A percentile compares a stretch with the other conserved stretches of the same genome.
phyloP scores from a whole-genome alignment of 2,113 vertebrate species.

The Triplophysa siluroides region DNA sequence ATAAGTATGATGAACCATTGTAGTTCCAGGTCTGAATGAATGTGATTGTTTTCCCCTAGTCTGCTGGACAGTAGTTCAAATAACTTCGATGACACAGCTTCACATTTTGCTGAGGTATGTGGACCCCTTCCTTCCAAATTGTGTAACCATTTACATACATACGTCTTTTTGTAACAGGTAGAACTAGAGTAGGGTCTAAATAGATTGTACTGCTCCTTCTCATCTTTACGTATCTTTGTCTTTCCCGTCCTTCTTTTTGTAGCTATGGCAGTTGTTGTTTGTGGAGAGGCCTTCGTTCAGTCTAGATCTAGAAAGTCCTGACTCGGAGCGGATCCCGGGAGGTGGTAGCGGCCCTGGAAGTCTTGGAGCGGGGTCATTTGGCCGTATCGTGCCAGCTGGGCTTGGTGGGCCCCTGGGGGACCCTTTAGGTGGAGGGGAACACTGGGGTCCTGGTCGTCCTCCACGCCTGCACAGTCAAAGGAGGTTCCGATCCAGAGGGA shows the following conservation, averaged over 20 bases:
- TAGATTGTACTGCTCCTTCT: no score
- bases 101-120: slow-evolving; percentile 91
- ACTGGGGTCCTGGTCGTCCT: slow-evolving; percentile 86
- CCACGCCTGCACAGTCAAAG: slow-evolving; percentile 83
- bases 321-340: slow-evolving; percentile 70
- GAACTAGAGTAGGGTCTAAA: neutral
- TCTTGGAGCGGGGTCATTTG: slow-evolving; percentile 68
- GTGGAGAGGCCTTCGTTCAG: slow-evolving; percentile 75
- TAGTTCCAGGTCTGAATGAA: neutral
- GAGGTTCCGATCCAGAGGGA: slow-evolving; percentile 85
- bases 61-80: slow-evolving; percentile 84
- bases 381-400: slow-evolving; percentile 75
- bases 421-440: slow-evolving; percentile 73
- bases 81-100: slow-evolving; percentile 83
- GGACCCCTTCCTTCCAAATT: neutral
- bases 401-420: slow-evolving; percentile 69
- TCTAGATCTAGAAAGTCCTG: slow-evolving; percentile 80
- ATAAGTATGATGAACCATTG: neutral
- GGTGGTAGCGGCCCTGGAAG: slow-evolving; percentile 62
- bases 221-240: neutral
- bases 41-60: slow-evolving; percentile 69
- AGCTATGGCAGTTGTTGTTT: slow-evolving; percentile 89
- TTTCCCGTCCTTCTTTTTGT: neutral
- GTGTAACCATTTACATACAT: neutral
- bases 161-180: neutral